Base-by-base conservation (phyloP, 1,140 invertebrate genomes). In the Sesamia nonagrioides region DNA sequence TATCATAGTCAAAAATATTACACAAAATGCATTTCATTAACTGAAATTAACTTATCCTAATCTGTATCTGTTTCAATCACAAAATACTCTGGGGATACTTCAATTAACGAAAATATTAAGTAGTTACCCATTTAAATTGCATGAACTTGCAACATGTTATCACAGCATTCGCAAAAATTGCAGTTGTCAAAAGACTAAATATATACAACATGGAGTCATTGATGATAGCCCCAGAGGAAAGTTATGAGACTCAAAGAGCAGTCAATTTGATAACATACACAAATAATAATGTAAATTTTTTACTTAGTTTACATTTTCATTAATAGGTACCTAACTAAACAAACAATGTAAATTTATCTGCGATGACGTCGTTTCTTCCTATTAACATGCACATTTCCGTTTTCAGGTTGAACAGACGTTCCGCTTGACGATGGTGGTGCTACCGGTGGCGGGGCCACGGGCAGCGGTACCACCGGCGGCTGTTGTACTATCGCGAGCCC, bases 141-240 rank as follows among this genome's bases (percentile, higher is more conserved):
- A 88, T 81, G 73, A 85, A 85, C 82, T 87, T 84, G 79, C 86
- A 85, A 82, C 80, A 87, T 83, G 69, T 77, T 85, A 93, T 93
- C 92, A 93, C 92, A 93, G 92, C 90, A 91, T 88, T 93, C 82
- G 82, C 87, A 90, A 87, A 82, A 87, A 90, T 91, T 89, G 88
- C 84, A 71, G 82, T 89, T 84, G 89, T 89, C 85, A 85, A 85
- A 83, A 84, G 79, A 83, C 81, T 77, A 84, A 83, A 85, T 86
- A 90, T 88, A 84, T 89, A 89, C 84, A 86, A 80, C 54, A 72
- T 83, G 79, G 77, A 72, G 40, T 68, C 63, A 82, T 84, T 71
- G 52, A 81, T 45, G 81, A 72, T 75, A 82, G 73, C 84, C 86
- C 88, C 86, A 86, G 84, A 88, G 84, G 66, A 82, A 82, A 82